A percentile compares a stretch with the other conserved stretches of the same genome.
Conservation (phyloP, 1,140 invertebrate genomes). For the Elymnias hypermnestra region DNA sequence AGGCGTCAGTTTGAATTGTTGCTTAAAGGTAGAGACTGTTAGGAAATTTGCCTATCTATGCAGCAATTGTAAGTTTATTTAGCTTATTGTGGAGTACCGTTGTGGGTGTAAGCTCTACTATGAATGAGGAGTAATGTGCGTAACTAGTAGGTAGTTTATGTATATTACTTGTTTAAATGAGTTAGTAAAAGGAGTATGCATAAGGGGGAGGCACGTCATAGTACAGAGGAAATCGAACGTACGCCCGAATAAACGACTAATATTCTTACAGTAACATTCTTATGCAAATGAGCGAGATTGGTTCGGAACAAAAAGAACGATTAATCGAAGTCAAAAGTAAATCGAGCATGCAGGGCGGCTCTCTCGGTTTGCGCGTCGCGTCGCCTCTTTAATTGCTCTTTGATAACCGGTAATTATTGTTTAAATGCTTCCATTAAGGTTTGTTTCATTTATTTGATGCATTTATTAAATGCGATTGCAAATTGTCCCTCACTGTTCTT, state of each 20-base stretch:
- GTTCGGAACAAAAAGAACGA: conserved; percentile 56
- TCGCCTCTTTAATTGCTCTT: conserved; percentile 61
- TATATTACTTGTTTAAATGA: too few relatives aligned
- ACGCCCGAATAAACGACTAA: conserved; percentile 20
- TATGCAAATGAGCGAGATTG: conserved; percentile 59
- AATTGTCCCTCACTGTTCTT: background rate
- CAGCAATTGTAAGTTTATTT: too few relatives aligned
- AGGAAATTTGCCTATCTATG: too few relatives aligned
- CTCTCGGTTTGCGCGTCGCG: conserved; percentile 44
- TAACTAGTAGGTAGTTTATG: background rate
- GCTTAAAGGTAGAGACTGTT: too few relatives aligned
- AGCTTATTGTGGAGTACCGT: too few relatives aligned
- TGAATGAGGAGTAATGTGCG: too few relatives aligned
- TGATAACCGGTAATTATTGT: conserved; percentile 63
- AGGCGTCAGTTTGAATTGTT: too few relatives aligned
- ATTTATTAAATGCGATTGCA: conserved; percentile 7
- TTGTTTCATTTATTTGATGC: conserved; percentile 35
- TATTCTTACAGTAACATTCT: conserved; percentile 46
- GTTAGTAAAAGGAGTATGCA: too few relatives aligned
- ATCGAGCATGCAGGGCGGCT: conserved; percentile 48
- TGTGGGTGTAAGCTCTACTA: too few relatives aligned
- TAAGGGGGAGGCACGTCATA: too few relatives aligned
- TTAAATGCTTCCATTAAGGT: conserved; percentile 59
- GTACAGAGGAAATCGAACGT: conserved; percentile 23
- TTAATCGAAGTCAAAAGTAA: conserved; percentile 64